Evolutionary conservation across 2,888 invertebrate genomes (phyloP).

Genomic region (Marasmarcha lunaedactyla): DNA sequence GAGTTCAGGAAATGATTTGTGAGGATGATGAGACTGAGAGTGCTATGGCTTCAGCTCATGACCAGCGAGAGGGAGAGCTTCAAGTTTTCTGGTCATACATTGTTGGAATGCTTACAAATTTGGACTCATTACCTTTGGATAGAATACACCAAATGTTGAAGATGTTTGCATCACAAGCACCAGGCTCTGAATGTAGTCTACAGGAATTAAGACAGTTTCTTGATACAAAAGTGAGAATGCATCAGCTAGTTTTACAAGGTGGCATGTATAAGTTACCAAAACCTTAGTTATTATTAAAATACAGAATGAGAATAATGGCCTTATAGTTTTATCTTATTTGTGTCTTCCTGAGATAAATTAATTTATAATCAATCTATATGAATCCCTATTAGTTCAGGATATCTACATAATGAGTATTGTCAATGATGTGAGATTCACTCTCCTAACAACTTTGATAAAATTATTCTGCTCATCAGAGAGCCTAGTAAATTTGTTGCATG

Average conservation of each 20-base stretch:
- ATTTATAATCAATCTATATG: no score
- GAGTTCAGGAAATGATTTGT: conserved; percentile 75
- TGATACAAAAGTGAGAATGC: conserved; percentile 92
- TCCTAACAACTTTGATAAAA: no score
- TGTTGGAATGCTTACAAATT: conserved; percentile 95
- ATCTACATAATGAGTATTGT: no score
- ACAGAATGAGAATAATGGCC: conserved; percentile 4
- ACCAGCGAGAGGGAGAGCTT: conserved; percentile 93
- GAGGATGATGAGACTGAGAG: conserved; percentile 94
- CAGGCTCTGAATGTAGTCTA: conserved; percentile 88
- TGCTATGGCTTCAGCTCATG: conserved; percentile 94
- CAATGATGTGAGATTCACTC: no score
- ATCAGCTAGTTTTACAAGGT: conserved; percentile 85
- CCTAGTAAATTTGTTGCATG: no score
- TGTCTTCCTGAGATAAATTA: no score
- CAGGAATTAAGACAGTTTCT: conserved; percentile 90
- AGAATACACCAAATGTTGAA: conserved; percentile 96
- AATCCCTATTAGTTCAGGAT: no score
- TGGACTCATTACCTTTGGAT: conserved; percentile 91
- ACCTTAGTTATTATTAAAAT: conserved; percentile 31
- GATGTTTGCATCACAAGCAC: conserved; percentile 95
- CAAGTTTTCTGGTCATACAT: conserved; percentile 98
- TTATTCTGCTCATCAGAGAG: no score
- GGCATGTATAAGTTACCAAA: conserved; percentile 92
- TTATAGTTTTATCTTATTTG: no score